Base-by-base conservation (phyloP, 2,113 vertebrate genomes). In the Sturnus vulgaris region DNA sequence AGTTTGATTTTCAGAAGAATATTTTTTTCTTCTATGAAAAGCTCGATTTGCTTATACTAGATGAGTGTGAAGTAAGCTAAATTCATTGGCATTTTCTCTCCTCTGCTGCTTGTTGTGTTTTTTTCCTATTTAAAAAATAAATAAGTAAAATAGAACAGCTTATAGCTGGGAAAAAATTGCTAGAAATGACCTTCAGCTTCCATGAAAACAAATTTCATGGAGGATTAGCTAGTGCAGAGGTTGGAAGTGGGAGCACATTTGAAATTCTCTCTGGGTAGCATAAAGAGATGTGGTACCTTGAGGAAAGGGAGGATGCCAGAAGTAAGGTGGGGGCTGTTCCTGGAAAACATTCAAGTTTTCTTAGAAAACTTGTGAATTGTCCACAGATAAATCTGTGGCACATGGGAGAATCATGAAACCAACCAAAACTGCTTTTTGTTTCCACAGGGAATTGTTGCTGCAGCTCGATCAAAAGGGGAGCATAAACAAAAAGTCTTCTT, bases 401-500 rank as follows among this genome's bases (percentile, higher is more conserved):
- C 7, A 30, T 72, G 33, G 55, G 84, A 91, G 88, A 86, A 83
- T 64, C 53, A 60, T 50, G 17, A 94, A 95, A 82, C 92, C 88
- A 92, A 71, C 55, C 65, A 33, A 66, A 75, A 47, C 28, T 64
- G 28, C 96, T 81, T 65, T 97, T 97, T 95, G 94, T 98, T 97
- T 97, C 95, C 77, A 90, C 83, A 99, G 99, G 99, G 99, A 87
- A 97, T 99, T 87, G 99, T 98, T 92, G 99, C 99, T 91, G 98
- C 98, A 8, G 98, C 98, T 24, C 99, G 99, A 90, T 99, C 99
- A 33, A 99, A 99, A 98, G 99, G 99, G 95, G 99, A 99, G 87
- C 99, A 99, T 98, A 99, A 99, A 95, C 99, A 99, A 98, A 99
- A 99, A 96, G 98, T 99, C 98, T 99, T 99, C 98, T 98, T 99